Evolutionary conservation across 2,113 vertebrate genomes (phyloP).

Genomic region (Hassar affinis): DNA sequence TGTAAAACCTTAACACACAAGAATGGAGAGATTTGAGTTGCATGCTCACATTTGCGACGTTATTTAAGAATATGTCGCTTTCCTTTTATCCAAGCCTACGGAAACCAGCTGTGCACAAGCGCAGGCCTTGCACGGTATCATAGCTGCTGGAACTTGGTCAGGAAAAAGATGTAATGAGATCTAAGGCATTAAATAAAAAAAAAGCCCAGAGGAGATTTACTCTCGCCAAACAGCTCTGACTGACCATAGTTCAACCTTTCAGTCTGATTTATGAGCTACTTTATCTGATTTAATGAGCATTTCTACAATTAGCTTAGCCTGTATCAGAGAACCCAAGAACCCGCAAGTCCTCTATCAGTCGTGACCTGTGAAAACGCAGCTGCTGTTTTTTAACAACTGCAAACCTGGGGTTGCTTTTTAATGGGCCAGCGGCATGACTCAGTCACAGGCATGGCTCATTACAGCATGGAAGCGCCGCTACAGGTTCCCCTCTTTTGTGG

Average conservation of each 20-base stretch:
- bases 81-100: slow-evolving; percentile 57
- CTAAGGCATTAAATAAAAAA: slow-evolving; percentile 59
- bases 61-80: slow-evolving; percentile 45
- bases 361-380: slow-evolving; percentile 64
- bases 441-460: slow-evolving; percentile 59
- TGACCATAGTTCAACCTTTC: slow-evolving; percentile 64
- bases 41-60: slow-evolving; percentile 42
- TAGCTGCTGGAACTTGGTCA: slow-evolving; percentile 65
- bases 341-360: slow-evolving; percentile 58
- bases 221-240: slow-evolving; percentile 58
- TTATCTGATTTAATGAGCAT: slow-evolving; percentile 73
- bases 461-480: slow-evolving; percentile 47
- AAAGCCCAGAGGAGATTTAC: slow-evolving; percentile 58
- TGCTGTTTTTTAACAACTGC: slow-evolving; percentile 62
- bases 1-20: slow-evolving; percentile 44
- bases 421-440: slow-evolving; percentile 65
- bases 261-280: slow-evolving; percentile 72
- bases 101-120: slow-evolving; percentile 56
- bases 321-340: slow-evolving; percentile 54
- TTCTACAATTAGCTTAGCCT: slow-evolving; percentile 71
- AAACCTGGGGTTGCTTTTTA: slow-evolving; percentile 62
- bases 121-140: slow-evolving; percentile 55
- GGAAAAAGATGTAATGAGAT: slow-evolving; percentile 70
- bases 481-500: slow-evolving; percentile 31
- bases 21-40: slow-evolving; percentile 43